These are phyloP conservation scores for Xestia xanthographa DNA, from an alignment of 2,888 invertebrate genomes.

Conservation along the genomic window DNA sequence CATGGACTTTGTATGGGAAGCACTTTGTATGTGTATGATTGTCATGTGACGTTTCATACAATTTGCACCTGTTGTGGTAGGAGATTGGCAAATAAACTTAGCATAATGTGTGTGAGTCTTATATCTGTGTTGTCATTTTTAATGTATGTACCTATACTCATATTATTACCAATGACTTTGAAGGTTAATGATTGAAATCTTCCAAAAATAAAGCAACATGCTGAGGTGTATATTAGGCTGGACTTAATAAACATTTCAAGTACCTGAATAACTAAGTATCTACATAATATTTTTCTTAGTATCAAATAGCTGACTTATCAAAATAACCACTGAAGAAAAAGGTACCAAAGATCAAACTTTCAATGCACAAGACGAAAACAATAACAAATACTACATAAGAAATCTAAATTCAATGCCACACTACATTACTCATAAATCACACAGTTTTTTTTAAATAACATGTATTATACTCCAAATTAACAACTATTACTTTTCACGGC, in stretches of 20 bases:
- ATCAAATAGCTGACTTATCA: neutral
- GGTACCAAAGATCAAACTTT: neutral
- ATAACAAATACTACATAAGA: conserved; percentile 41
- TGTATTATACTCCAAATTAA: conserved; percentile 9
- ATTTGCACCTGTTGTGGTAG: conserved; percentile 22
- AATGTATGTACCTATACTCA: neutral
- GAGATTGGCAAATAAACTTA: neutral
- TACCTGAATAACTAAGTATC: neutral
- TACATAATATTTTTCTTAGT: neutral
- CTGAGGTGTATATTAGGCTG: neutral
- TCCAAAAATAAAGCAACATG: neutral
- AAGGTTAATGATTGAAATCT: neutral
- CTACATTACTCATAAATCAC: conserved; percentile 11
- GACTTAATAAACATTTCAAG: neutral
- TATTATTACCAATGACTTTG: neutral
- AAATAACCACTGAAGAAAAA: neutral
- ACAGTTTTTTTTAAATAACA: conserved; percentile 35
- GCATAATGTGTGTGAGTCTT: neutral
- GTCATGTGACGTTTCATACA: conserved; percentile 21
- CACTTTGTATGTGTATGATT: conserved; percentile 20
- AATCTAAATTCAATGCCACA: conserved; percentile 23
- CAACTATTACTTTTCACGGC: conserved; percentile 53
- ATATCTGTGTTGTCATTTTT: neutral
- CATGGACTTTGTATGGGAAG: conserved; percentile 31
- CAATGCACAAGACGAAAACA: conserved; percentile 10